These are phyloP conservation scores for Enteromius paludinosus DNA, from an alignment of 2,797 vertebrate genomes.

Conservation along the genomic window DNA sequence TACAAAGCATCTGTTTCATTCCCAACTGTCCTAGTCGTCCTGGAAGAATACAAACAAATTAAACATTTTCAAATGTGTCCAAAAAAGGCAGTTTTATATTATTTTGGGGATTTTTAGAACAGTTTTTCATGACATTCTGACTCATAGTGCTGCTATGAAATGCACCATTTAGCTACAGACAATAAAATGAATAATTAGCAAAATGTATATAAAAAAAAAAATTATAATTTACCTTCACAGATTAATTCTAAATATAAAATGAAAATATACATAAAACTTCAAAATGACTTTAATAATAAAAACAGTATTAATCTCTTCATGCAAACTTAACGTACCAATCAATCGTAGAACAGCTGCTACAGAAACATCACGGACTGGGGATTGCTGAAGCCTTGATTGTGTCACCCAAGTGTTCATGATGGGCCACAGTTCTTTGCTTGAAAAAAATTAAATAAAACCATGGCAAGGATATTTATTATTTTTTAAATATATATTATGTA, in stretches of 20 bases:
- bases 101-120: not conserved
- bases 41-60: constrained; percentile 63
- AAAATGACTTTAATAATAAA: not conserved
- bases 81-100: not conserved
- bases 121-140: not conserved
- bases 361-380: constrained; percentile 78
- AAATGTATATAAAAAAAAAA: not conserved
- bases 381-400: constrained; percentile 80
- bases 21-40: constrained; percentile 89
- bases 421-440: constrained; percentile 93
- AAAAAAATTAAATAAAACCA: constrained; percentile 2
- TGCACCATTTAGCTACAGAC: not conserved
- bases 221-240: not conserved
- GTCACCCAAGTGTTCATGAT: constrained; percentile 92
- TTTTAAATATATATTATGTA: constrained; percentile 13
- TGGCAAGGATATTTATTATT: not conserved
- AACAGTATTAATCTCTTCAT: not conserved
- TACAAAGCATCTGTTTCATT: constrained; percentile 83
- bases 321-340: constrained; percentile 81
- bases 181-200: not conserved
- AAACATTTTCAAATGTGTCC: not conserved
- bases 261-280: constrained; percentile 5
- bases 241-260: not conserved
- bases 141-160: not conserved
- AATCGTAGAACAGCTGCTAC: constrained; percentile 86